Evolutionary conservation across 1,140 invertebrate species (phyloP), one percentile per base, ranked within the genome.

Genomic region (Caerostris darwini): DNA sequence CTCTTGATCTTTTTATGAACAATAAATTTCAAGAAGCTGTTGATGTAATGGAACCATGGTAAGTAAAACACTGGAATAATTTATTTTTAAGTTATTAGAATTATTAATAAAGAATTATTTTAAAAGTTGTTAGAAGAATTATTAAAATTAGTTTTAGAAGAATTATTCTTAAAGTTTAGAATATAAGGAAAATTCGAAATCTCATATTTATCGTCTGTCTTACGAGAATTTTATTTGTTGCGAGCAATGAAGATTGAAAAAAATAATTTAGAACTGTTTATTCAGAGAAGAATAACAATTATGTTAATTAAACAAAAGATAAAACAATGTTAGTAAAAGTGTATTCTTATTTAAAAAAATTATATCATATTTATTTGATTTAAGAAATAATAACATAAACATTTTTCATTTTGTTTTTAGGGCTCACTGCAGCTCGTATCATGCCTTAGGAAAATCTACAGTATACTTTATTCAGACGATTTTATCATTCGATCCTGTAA

Each of bases 391-490:
- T 50, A 14, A 7, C 50, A 77, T 53, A 54, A 0, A 34, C 0
- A 71, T 14, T 77, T 89, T 85, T 19, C 71, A 93, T 95, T 94
- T 90, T 95, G 81, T 95, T 97, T 96, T 94, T 95, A 98, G 98
- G 97, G 97, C 98, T 19, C 96, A 97, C 54, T 97, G 96, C 67
- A 99, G 98, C 95, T 97, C 99, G 96, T 99, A 99, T 95, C 99
- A 99, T 96, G 97, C 98, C 1, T 96, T 99, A 14, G 98, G 98
- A 2, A 97, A 97, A 94, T 97, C 98, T 3, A 98, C 98, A 17
- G 98, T 99, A 95, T 96, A 97, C 94, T 99, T 98, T 95, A 97
- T 99, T 5, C 98, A 99, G 96, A 99, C 99, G 3, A 97, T 99
- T 95, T 97, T 99, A 95, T 99, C 99, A 1, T 98, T 99, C 96